Conservation (phyloP, 2,888 invertebrate species). For the Hesperia comma region DNA sequence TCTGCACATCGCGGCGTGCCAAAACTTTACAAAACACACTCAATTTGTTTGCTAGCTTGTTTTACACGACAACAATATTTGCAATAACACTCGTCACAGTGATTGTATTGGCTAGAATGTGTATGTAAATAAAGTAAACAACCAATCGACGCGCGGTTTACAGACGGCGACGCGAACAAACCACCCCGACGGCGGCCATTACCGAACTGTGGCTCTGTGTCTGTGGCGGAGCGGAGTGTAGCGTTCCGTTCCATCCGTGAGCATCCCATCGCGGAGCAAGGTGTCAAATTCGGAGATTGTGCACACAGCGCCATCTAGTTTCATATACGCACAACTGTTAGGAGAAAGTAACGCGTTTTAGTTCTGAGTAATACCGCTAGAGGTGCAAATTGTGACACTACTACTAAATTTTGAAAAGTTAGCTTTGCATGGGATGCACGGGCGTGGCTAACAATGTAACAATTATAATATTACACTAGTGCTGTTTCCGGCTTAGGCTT, state of each 20-base stretch:
- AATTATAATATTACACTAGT: no score
- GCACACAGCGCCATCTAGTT: slow-evolving; percentile 49
- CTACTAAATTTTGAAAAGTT: no score
- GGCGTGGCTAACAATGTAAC: no score
- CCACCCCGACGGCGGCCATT: slow-evolving; percentile 80
- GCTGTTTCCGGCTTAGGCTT: no score
- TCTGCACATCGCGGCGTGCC: slow-evolving; percentile 54
- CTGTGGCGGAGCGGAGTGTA: slow-evolving; percentile 39
- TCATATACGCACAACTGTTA: slow-evolving; percentile 7
- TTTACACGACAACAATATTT: slow-evolving; percentile 45
- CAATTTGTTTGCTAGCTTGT: slow-evolving; percentile 45
- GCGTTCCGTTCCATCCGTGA: slow-evolving; percentile 45
- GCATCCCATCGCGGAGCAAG: slow-evolving; percentile 41
- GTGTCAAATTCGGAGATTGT: slow-evolving; percentile 50
- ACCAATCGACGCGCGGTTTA: slow-evolving; percentile 62
- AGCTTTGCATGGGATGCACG: no score
- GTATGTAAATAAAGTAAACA: slow-evolving; percentile 80
- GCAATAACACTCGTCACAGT: slow-evolving; percentile 60
- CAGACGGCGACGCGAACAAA: slow-evolving; percentile 55
- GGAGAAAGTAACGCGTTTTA: not conserved
- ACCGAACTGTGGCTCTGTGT: slow-evolving; percentile 64
- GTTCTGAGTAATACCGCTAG: slow-evolving; percentile 8
- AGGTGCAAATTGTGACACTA: not conserved
- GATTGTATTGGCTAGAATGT: slow-evolving; percentile 60
- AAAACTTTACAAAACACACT: slow-evolving; percentile 55